Base-by-base conservation (phyloP, 2,113 vertebrate species). In the Butorides virescens region DNA sequence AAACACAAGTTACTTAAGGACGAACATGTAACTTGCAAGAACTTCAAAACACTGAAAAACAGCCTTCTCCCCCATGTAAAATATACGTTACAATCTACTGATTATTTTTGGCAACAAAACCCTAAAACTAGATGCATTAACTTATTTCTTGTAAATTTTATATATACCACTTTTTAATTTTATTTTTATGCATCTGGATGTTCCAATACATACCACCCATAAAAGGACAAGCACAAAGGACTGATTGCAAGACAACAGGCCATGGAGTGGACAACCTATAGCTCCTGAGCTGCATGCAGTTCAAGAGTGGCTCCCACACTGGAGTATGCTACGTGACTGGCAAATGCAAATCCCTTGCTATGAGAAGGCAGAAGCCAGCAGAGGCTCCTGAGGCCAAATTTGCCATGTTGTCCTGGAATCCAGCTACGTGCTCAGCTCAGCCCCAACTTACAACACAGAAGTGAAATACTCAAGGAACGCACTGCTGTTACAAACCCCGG, bases 241-340 rank as follows among this genome's bases (percentile, higher is more conserved):
- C 61, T 5, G 23, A 10, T 17, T 4, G 37, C 66, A 61, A 55
- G 67, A 59, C 44, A 46, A 16, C 9, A 25, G 0, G 30, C 49
- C 29, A 1, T 0, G 39, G 53, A 30, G 56, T 7, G 44, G 23
- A 9, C 30, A 77, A 8, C 3, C 10, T 19, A 9, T 0, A 3
- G 68, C 1, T 79, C 71, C 75, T 3, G 55, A 47, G 59, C 70
- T 26, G 18, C 22, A 2, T 0, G 68, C 42, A 7, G 14, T 6
- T 9, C 39, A 10, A 1, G 1, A 1, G 0, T 8, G n/a, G 94
- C n/a, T 81, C 55, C 63, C 1, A 3, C 15, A 0, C 32, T 0
- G 5, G 61, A 26, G 1, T 3, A 3, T 14, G 66, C 58, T 62
- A 13, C 2, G 39, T 86, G 95, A 94, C 1, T 81, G 90, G 93